Evolutionary conservation across 2,888 invertebrate genomes (phyloP).

Genomic region (Lycophotia porphyrea): DNA sequence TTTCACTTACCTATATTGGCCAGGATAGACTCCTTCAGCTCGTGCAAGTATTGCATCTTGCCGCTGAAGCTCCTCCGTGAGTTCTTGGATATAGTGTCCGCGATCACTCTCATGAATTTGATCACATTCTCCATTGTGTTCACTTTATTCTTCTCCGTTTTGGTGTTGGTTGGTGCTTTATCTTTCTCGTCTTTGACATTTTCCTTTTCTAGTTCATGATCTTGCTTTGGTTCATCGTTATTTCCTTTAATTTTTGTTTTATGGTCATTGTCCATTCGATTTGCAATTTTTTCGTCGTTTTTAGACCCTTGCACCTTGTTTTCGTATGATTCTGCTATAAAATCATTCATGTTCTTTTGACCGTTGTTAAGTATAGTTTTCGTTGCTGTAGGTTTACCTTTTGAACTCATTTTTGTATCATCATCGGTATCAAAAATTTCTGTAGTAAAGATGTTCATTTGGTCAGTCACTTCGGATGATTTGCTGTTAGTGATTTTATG

Average conservation of each 20-base stretch:
- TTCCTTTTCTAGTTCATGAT: constrained; percentile 13
- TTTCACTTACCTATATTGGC: constrained; percentile 92
- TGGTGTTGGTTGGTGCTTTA: not conserved
- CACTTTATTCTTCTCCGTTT: constrained; percentile 59
- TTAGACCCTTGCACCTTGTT: constrained; percentile 23
- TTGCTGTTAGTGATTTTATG: constrained; percentile 28
- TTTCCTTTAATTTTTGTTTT: constrained; percentile 28
- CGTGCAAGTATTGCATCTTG: constrained; percentile 90
- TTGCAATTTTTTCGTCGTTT: constrained; percentile 21
- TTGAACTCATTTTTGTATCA: constrained; percentile 17
- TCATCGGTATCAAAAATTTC: constrained; percentile 20
- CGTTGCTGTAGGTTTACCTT: constrained; percentile 15
- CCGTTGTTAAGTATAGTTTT: constrained; percentile 3
- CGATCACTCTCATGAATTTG: constrained; percentile 80
- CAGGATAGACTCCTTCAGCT: constrained; percentile 91
- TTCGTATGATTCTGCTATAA: constrained; percentile 17
- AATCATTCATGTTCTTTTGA: constrained; percentile 20
- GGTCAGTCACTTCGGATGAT: constrained; percentile 15
- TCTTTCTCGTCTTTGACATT: constrained; percentile 3
- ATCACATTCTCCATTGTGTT: constrained; percentile 77
- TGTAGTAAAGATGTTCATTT: constrained; percentile 22
- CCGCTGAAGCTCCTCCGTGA: constrained; percentile 84
- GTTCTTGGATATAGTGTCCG: constrained; percentile 83
- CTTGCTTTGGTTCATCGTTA: constrained; percentile 38
- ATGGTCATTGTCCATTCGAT: constrained; percentile 20